phyloP scores from a whole-genome alignment of 2,113 vertebrate species.

The Syngnathus scovelli region DNA sequence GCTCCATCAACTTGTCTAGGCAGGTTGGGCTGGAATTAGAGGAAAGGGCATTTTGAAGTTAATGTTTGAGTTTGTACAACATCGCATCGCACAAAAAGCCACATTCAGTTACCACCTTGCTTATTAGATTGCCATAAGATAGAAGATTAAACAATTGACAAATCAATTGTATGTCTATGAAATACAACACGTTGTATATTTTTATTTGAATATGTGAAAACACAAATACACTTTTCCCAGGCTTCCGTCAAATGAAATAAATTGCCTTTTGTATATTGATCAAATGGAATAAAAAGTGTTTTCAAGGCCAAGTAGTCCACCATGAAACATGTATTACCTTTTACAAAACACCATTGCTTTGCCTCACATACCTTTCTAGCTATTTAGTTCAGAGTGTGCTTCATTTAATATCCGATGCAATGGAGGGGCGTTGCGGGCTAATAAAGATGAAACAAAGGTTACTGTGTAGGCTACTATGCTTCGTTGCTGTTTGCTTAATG shows the following conservation, averaged over 20 bases:
- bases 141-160: background rate
- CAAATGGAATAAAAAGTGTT: background rate
- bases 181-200: background rate
- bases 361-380: slow-evolving; percentile 9
- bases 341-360: slow-evolving; percentile 9
- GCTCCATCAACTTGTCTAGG: no score
- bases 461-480: background rate
- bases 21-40: no score
- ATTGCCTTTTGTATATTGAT: background rate
- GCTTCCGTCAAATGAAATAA: background rate
- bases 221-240: background rate
- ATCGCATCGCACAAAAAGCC: background rate
- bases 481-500: slow-evolving; percentile 32
- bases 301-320: background rate
- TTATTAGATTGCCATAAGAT: background rate
- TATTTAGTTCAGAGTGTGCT: slow-evolving; percentile 27
- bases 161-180: background rate
- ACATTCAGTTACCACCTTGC: background rate
- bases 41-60: no score
- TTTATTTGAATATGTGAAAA: background rate
- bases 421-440: slow-evolving; percentile 8
- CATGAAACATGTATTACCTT: slow-evolving; percentile 1
- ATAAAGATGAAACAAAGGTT: slow-evolving; percentile 19
- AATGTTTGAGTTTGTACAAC: no score
- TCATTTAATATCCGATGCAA: slow-evolving; percentile 30